Conservation (phyloP, 2,113 vertebrate species). For the Salvelinus alpinus region DNA sequence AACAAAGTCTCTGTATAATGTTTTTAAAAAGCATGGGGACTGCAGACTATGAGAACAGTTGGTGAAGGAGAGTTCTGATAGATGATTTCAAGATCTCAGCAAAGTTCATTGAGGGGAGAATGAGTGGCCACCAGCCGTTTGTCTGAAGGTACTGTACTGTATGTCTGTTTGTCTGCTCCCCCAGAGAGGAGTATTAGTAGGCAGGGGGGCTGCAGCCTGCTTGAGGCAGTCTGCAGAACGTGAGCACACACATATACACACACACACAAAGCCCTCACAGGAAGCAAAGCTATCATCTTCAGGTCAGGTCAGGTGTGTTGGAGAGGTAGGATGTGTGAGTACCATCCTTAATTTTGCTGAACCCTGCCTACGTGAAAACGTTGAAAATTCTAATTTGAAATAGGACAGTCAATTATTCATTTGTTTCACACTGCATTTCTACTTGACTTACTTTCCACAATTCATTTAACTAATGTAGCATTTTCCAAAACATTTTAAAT, state of each 20-base stretch:
- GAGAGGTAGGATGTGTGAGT: too few species aligned
- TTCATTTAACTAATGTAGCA: too few species aligned
- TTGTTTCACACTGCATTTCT: not conserved
- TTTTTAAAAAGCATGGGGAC: too few species aligned
- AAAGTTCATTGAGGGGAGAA: not conserved
- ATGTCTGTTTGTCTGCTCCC: not conserved
- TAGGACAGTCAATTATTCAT: not conserved
- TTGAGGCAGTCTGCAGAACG: not conserved
- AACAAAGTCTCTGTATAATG: too few species aligned
- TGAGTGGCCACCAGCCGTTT: not conserved
- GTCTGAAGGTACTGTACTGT: not conserved
- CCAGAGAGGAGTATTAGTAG: not conserved
- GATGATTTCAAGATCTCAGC: not conserved
- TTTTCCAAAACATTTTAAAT: too few species aligned
- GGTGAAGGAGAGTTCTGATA: not conserved
- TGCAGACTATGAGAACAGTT: not conserved
- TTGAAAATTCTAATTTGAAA: not conserved
- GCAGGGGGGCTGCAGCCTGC: not conserved
- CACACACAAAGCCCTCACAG: not conserved
- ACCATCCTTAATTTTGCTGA: too few species aligned
- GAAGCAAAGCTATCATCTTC: too few species aligned
- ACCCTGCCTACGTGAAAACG: too few species aligned
- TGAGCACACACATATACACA: not conserved
- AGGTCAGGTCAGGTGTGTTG: too few species aligned
- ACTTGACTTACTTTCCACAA: conserved; percentile 48